These are phyloP conservation scores for Mycetomoellerius zeteki DNA, from an alignment of 1,140 invertebrate species.

Conservation along the genomic window DNA sequence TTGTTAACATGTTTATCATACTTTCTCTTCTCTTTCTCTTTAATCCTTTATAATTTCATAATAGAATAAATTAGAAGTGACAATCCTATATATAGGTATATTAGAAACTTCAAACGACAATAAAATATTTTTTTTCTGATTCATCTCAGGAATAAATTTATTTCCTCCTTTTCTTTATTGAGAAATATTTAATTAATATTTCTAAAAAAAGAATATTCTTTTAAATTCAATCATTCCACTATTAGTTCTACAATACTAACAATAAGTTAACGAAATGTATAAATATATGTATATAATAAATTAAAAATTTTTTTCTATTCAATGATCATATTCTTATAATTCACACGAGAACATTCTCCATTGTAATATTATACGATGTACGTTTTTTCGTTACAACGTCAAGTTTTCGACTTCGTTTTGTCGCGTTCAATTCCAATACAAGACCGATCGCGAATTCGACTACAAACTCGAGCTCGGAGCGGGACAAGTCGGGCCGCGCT, in stretches of 20 bases:
- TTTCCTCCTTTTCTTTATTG: not conserved
- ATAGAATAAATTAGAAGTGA: not conserved
- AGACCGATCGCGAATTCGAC: slow-evolving; percentile 49
- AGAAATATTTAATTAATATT: not conserved
- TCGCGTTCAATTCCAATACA: slow-evolving; percentile 34
- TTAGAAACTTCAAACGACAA: not conserved
- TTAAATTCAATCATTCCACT: not conserved
- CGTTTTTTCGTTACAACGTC: not conserved
- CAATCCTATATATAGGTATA: not conserved
- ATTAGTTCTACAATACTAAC: not conserved
- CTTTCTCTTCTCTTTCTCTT: too few relatives aligned
- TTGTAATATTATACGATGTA: not conserved
- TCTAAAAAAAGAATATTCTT: not conserved
- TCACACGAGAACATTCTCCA: not conserved
- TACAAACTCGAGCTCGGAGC: slow-evolving; percentile 9
- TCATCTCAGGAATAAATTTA: not conserved
- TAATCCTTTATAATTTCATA: not conserved
- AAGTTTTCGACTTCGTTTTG: slow-evolving; percentile 53
- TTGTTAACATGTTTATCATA: not conserved
- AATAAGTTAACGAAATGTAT: not conserved
- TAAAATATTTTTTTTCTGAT: not conserved
- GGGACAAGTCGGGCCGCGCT: slow-evolving; percentile 27
- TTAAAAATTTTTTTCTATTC: not conserved
- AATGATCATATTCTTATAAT: slow-evolving; percentile 6
- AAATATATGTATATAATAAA: not conserved